phyloP scores from a whole-genome alignment of 2,888 invertebrate genomes.

The Oxycera nigricornis region DNA sequence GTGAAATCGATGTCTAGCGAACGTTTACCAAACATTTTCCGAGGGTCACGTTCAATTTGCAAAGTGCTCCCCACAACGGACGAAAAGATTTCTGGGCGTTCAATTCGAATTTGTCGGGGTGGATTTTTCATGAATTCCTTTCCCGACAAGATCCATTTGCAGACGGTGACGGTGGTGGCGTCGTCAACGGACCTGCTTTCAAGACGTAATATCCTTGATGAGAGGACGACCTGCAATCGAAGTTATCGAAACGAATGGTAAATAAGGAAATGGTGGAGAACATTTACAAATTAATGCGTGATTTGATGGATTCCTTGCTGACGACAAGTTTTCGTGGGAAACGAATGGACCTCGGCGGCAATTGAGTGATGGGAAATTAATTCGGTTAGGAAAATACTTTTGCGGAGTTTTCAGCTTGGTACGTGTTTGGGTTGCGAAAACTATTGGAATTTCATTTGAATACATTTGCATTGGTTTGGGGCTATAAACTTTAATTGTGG shows the following conservation, averaged over 20 bases:
- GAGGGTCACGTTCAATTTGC: conserved; percentile 23
- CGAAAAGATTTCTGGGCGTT: not conserved
- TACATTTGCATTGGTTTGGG: too few species aligned
- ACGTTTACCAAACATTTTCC: not conserved
- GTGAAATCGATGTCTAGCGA: not conserved
- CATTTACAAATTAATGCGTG: conserved; percentile 19
- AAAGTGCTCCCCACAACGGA: conserved; percentile 14
- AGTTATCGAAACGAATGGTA: not conserved
- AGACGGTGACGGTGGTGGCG: not conserved
- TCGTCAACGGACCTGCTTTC: too few species aligned
- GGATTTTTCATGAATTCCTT: conserved; percentile 2
- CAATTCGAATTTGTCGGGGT: not conserved
- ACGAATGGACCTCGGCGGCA: not conserved
- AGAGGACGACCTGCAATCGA: not conserved
- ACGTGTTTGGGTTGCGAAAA: too few species aligned
- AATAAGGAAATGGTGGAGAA: not conserved
- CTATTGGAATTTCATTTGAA: too few species aligned
- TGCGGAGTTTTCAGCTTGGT: not conserved
- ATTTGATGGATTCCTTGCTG: conserved; percentile 10
- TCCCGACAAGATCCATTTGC: not conserved
- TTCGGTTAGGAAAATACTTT: not conserved
- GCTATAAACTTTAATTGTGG: too few species aligned
- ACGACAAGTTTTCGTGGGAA: not conserved
- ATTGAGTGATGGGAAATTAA: not conserved
- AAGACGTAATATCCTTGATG: not conserved